Percentiles rank a stretch among this genome's conserved stretches.
Conservation (phyloP, 2,113 vertebrate genomes). For the Pomatorhinus ruficollis region DNA sequence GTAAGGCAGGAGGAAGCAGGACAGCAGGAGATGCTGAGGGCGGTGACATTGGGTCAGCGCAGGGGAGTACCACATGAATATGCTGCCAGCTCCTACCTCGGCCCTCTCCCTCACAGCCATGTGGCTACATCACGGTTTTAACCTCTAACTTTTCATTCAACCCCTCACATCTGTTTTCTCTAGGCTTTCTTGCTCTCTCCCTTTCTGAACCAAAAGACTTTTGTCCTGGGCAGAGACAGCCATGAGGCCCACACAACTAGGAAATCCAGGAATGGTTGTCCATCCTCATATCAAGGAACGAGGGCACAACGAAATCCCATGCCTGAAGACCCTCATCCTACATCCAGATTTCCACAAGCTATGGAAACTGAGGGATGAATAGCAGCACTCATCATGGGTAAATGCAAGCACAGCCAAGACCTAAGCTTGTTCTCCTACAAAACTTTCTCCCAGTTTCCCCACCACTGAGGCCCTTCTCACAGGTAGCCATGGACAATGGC, state of each 20-base stretch:
- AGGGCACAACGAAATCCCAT: rapidly evolving
- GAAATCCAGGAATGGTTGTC: background rate
- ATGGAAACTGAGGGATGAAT: background rate
- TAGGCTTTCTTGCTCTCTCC: background rate
- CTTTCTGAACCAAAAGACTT: background rate
- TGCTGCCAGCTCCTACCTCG: background rate
- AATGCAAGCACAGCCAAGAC: background rate
- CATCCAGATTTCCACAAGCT: background rate
- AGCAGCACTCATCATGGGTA: background rate
- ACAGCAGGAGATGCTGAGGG: slow-evolving; percentile 8
- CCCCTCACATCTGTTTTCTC: background rate
- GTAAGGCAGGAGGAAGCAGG: background rate
- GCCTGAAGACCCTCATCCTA: background rate
- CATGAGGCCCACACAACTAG: background rate
- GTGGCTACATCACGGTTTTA: background rate
- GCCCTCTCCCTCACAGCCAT: background rate
- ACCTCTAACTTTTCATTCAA: background rate
- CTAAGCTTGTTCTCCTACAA: background rate
- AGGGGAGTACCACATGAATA: background rate
- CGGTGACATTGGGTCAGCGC: background rate
- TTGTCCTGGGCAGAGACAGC: background rate
- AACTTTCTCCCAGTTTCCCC: background rate
- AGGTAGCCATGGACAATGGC: background rate
- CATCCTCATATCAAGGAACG: rapidly evolving
- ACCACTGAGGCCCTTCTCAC: background rate